Conservation (phyloP, 2,797 vertebrate genomes). For the Lagocephalus sceleratus region DNA sequence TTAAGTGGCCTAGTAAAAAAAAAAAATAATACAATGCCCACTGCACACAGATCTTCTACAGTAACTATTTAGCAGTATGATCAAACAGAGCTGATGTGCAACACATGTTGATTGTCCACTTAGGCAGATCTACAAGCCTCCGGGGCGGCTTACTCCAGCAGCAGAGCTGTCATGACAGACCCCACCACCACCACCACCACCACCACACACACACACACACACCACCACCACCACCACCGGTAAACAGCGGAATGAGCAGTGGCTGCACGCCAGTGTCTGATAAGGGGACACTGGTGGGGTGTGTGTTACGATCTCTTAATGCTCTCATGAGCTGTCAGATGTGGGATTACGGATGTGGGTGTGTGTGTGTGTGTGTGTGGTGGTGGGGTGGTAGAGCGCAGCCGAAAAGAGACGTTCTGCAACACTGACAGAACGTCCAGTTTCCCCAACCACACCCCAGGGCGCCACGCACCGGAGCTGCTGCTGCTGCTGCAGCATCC, state of each 20-base stretch:
- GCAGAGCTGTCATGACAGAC: conserved; percentile 36
- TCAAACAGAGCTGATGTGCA: conserved; percentile 40
- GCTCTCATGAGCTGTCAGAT: conserved; percentile 53
- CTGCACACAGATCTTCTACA: too few species aligned
- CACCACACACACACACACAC: too few species aligned
- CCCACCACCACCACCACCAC: too few species aligned
- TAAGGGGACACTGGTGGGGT: conserved; percentile 6
- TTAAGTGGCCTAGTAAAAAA: too few species aligned
- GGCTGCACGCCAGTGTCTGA: conserved; percentile 6
- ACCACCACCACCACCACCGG: too few species aligned
- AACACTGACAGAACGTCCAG: conserved; percentile 32
- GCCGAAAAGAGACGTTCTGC: conserved; percentile 19
- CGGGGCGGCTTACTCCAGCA: conserved; percentile 21
- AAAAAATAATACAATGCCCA: too few species aligned
- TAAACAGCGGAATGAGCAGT: conserved; percentile 19
- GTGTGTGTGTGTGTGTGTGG: too few species aligned
- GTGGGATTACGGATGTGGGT: conserved; percentile 40
- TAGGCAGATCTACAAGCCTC: conserved; percentile 40
- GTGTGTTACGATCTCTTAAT: conserved; percentile 14
- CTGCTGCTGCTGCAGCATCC: conserved; percentile 50
- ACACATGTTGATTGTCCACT: conserved; percentile 56
- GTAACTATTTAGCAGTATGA: conserved; percentile 14
- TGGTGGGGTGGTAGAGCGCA: conserved; percentile 15
- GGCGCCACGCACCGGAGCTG: conserved; percentile 38
- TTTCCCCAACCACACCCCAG: conserved; percentile 71